Conservation (phyloP, 2,113 vertebrate genomes). For the Axis porcinus region DNA sequence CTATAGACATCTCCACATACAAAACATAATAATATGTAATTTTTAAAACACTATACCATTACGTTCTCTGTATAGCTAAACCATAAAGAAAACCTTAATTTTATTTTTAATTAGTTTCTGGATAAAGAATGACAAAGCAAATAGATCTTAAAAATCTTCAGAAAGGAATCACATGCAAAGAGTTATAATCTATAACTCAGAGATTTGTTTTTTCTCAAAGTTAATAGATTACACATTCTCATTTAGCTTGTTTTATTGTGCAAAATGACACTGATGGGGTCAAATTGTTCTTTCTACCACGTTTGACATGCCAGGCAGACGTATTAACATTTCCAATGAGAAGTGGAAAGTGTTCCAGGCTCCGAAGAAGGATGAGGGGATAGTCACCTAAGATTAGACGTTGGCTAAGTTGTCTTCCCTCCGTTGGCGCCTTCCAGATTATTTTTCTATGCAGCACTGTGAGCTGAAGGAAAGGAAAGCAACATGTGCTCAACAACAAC, state of each 20-base stretch:
- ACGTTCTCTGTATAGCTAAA: not conserved
- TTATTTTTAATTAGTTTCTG: not conserved
- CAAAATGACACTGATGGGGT: not conserved
- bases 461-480: not conserved
- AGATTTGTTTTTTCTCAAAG: slow-evolving; percentile 36
- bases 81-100: not conserved
- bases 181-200: slow-evolving; percentile 13
- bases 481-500: not conserved
- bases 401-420: not conserved
- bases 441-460: not conserved
- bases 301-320: not conserved
- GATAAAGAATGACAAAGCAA: slow-evolving; percentile 36
- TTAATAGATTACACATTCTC: slow-evolving; percentile 18
- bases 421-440: not conserved
- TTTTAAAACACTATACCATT: not conserved
- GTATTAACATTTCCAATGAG: slow-evolving; percentile 9
- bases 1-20: not conserved
- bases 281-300: not conserved
- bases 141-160: not conserved
- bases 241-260: slow-evolving; percentile 27
- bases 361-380: not conserved
- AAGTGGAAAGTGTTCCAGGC: not conserved
- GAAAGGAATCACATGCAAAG: slow-evolving; percentile 22
- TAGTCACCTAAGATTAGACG: not conserved
- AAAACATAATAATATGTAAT: not conserved